phyloP scores from a whole-genome alignment of 1,140 invertebrate genomes.

The Drosophila eugracilis region DNA sequence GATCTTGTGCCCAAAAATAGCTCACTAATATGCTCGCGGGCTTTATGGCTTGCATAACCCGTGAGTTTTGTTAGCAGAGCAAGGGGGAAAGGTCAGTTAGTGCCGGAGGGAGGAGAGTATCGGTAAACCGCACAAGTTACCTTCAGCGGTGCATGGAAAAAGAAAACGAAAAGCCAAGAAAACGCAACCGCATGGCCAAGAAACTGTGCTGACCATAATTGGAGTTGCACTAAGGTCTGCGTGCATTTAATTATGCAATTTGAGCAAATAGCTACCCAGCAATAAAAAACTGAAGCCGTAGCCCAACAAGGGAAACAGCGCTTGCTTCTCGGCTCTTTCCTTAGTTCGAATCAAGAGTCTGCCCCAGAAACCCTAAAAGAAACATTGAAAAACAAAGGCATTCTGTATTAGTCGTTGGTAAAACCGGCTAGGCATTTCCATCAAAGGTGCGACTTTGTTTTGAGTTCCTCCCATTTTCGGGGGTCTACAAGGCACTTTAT shows the following conservation, averaged over 20 bases:
- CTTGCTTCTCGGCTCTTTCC: conserved; percentile 35
- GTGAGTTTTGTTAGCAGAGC: conserved; percentile 4
- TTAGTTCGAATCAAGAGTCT: conserved; percentile 14
- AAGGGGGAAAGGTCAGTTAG: conserved; percentile 38
- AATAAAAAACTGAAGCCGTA: conserved; percentile 11
- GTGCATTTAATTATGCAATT: conserved; percentile 83
- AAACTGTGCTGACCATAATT: conserved; percentile 70
- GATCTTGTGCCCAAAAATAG: conserved; percentile 3
- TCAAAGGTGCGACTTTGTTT: conserved; percentile 32
- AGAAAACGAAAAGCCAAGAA: conserved; percentile 53
- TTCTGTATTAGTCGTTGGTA: conserved; percentile 47
- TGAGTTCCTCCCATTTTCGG: conserved; percentile 1
- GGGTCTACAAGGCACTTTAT: conserved; percentile 25
- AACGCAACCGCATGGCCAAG: conserved; percentile 69
- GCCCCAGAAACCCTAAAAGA: conserved; percentile 45
- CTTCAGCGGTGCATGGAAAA: conserved; percentile 52
- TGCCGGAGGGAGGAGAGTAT: conserved; percentile 8
- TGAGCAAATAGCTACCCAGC: conserved; percentile 67
- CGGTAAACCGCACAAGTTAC: conserved; percentile 54
- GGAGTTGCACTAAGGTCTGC: conserved; percentile 75
- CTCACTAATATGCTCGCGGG: neutral
- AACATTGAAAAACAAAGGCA: conserved; percentile 34
- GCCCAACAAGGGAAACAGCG: conserved; percentile 17
- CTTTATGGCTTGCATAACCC: conserved; percentile 12
- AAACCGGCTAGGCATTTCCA: conserved; percentile 40